Base-by-base conservation (phyloP, 2,797 vertebrate genomes). In the Hydrocynus forskahlii region DNA sequence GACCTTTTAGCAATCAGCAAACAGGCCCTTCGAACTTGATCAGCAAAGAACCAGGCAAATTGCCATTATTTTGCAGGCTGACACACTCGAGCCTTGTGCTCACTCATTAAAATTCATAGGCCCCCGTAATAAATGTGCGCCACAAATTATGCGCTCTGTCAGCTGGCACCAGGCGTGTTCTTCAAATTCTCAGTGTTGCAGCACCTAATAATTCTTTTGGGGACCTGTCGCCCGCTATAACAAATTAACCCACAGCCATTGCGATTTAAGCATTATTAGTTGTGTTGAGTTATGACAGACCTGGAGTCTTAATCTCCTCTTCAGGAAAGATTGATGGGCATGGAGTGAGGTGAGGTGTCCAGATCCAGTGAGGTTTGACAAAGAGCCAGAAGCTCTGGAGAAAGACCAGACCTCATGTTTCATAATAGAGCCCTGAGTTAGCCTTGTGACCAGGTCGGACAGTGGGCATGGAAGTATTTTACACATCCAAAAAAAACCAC, bases 231-330 rank as follows among this genome's bases (percentile, higher is more conserved):
- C 21, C 71, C 48, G 67, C 71, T 70, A 43, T 68, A 40, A 67
- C 68, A 38, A 19, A 86, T 84, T 82, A 73, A 35, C 76, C 76
- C 66, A 64, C 48, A 79, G 70, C 52, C 71, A 25, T 76, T 73
- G 80, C 40, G 66, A 73, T 84, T 83, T 77, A 74, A 59, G 71
- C 38, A 63, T 77, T 63, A 76, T 40, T 76, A 60, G 67, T 45
- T 29, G 21, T 21, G 64, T 48, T 77, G 75, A 67, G 75, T 74
- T 68, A 86, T 85, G 86, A 85, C 57, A 68, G 81, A 84, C 43
- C 87, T 85, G 89, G 91, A 88, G 88, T 82, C 16, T 66, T 85
- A 84, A 88, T 84, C 84, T 79, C 25, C 72, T 83, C 72, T 83
- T 70, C 88, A 81, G 86, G 82, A 87, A 89, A 48, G 72, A 79